A percentile compares a stretch with the other conserved stretches of the same genome.
Conservation (phyloP, 2,797 vertebrate genomes). For the Acrossocheilus fasciatus region DNA sequence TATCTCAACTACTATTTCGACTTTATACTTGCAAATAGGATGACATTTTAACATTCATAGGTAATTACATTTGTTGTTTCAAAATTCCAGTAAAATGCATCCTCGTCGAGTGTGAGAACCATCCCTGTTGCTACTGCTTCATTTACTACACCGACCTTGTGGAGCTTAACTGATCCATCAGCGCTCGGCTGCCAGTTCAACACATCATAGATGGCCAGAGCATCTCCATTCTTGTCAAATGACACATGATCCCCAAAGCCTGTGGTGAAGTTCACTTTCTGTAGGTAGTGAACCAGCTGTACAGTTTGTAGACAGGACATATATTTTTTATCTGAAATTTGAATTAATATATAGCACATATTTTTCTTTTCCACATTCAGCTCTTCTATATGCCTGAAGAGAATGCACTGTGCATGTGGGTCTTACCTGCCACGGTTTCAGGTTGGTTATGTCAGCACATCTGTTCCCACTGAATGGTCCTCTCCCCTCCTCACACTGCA, state of each 20-base stretch:
- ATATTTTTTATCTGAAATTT: neutral
- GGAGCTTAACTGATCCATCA: constrained; percentile 64
- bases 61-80: constrained; percentile 11
- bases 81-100: constrained; percentile 75
- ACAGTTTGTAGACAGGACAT: neutral
- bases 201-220: constrained; percentile 74
- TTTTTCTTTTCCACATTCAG: neutral
- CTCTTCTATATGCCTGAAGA: neutral
- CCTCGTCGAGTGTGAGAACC: constrained; percentile 68
- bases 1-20: too few relatives aligned
- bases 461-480: constrained; percentile 67
- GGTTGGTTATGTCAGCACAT: constrained; percentile 60
- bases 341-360: constrained; percentile 9
- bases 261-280: constrained; percentile 68
- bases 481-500: constrained; percentile 66
- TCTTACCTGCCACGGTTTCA: constrained; percentile 77
- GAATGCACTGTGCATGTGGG: neutral
- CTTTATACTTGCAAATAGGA: neutral
- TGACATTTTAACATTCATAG: neutral
- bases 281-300: constrained; percentile 72
- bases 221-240: constrained; percentile 69
- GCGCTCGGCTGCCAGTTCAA: constrained; percentile 73
- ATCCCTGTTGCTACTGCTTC: constrained; percentile 56
- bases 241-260: constrained; percentile 73
- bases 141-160: constrained; percentile 70